These are phyloP conservation scores for Drosophila antonietae DNA, from an alignment of 2,888 invertebrate genomes.

Conservation along the genomic window DNA sequence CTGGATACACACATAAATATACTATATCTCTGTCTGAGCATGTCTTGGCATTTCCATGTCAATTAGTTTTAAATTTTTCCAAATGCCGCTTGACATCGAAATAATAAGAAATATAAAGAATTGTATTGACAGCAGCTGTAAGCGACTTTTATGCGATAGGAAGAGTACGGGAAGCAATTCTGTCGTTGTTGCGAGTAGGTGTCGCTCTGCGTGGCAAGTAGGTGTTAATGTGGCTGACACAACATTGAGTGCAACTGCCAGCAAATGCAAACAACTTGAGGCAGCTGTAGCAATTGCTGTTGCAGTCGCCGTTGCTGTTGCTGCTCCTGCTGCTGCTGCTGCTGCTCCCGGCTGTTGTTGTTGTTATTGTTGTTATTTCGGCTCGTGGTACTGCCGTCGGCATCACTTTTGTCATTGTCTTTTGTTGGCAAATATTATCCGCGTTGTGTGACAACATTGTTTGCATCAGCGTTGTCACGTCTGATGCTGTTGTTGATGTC, in stretches of 20 bases:
- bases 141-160: neutral
- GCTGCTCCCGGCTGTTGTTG: conserved; percentile 13
- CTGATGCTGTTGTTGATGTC: neutral
- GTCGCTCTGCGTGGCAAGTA: neutral
- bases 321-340: conserved; percentile 16
- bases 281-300: conserved; percentile 40
- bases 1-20: conserved; percentile 13
- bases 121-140: conserved; percentile 43
- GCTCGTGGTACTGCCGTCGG: conserved; percentile 1
- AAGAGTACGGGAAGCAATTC: neutral
- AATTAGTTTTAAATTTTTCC: conserved; percentile 67
- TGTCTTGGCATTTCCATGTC: conserved; percentile 63
- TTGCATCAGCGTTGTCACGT: conserved; percentile 28
- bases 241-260: conserved; percentile 47
- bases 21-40: conserved; percentile 6
- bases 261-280: conserved; percentile 57
- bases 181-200: neutral
- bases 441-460: conserved; percentile 31
- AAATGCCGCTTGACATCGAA: conserved; percentile 58
- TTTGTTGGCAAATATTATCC: conserved; percentile 48
- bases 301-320: neutral
- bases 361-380: neutral
- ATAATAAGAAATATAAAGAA: conserved; percentile 47
- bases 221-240: conserved; percentile 48
- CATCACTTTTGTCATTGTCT: conserved; percentile 44